Evolutionary conservation across 2,113 vertebrate species (phyloP).

Genomic region (Clarias gariepinus): DNA sequence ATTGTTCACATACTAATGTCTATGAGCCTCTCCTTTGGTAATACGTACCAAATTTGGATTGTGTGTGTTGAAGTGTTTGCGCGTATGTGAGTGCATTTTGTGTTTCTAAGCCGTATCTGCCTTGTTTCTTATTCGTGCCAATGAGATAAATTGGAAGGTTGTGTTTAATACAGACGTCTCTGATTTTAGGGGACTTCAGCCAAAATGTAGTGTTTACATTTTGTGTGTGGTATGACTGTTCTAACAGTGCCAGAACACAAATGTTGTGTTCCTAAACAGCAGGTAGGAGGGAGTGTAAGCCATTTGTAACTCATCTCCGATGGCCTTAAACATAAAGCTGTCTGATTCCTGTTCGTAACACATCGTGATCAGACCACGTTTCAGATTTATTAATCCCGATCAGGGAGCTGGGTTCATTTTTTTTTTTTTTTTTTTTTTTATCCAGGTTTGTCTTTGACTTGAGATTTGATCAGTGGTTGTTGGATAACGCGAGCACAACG

Average conservation of each 20-base stretch:
- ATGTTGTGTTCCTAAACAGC: background rate
- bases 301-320: background rate
- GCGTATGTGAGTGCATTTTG: background rate
- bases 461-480: too few relatives aligned
- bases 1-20: background rate
- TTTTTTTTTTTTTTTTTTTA: too few relatives aligned
- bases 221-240: slow-evolving; percentile 2
- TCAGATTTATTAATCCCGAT: background rate
- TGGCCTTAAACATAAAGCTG: background rate
- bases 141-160: background rate
- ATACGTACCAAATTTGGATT: background rate
- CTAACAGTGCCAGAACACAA: background rate
- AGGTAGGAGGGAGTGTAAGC: slow-evolving; percentile 11
- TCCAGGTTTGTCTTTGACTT: background rate
- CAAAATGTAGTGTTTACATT: slow-evolving; percentile 16
- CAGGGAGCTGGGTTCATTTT: background rate
- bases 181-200: background rate
- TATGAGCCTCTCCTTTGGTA: background rate
- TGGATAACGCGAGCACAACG: background rate
- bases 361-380: background rate
- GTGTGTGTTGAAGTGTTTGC: background rate
- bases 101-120: slow-evolving; percentile 14
- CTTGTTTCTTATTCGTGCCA: background rate
- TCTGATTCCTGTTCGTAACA: background rate
- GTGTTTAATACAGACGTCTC: background rate